A percentile compares a stretch with the other conserved stretches of the same genome.
Evolutionary conservation across 2,113 vertebrate species (phyloP).

Genomic region (Nipponia nippon): DNA sequence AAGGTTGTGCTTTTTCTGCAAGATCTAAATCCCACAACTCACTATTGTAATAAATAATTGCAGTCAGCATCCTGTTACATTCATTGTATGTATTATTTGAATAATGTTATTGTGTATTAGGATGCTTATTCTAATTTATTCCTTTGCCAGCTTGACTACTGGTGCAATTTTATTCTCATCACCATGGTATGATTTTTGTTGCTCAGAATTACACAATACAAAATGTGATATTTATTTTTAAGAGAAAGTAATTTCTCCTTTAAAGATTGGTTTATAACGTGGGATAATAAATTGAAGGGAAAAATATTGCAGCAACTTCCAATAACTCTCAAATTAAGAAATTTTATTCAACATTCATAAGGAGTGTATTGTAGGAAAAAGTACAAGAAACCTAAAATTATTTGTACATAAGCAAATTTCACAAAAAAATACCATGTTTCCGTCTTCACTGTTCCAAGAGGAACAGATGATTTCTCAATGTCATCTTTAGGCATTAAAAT

Average conservation of each 20-base stretch:
- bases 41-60: background rate
- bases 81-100: background rate
- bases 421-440: background rate
- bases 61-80: background rate
- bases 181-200: background rate
- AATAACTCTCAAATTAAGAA: background rate
- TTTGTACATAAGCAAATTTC: background rate
- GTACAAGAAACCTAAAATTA: background rate
- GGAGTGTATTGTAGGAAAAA: background rate
- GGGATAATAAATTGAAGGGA: background rate
- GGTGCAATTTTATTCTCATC: conserved; percentile 34
- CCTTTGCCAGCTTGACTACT: background rate
- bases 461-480: background rate
- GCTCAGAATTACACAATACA: conserved; percentile 10
- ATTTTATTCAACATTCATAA: background rate
- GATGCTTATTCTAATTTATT: background rate
- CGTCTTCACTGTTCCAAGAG: background rate
- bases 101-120: background rate
- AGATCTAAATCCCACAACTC: background rate
- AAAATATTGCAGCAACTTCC: background rate
- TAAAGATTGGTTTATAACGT: background rate
- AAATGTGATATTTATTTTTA: background rate
- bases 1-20: background rate
- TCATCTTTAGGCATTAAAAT: background rate
- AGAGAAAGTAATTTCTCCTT: background rate